phyloP scores from a whole-genome alignment of 2,888 invertebrate species.

The Noctua janthina region DNA sequence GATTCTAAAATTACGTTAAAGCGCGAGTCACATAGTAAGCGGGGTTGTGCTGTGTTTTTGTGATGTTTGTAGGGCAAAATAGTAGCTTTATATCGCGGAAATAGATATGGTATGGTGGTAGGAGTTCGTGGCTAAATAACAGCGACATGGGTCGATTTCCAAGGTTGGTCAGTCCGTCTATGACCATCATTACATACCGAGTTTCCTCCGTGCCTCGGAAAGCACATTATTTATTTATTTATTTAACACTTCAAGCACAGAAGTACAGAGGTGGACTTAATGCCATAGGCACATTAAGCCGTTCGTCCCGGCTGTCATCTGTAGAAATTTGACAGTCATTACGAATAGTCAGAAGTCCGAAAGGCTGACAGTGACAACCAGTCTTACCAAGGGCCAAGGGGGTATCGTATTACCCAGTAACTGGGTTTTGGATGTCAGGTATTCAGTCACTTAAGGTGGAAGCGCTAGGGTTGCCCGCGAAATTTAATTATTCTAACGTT shows the following conservation, averaged over 20 bases:
- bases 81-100: not conserved
- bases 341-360: not conserved
- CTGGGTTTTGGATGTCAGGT: too few species aligned
- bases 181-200: not conserved
- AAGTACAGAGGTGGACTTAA: too few species aligned
- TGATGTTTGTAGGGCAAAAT: not conserved
- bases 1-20: slow-evolving; percentile 48
- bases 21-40: slow-evolving; percentile 31
- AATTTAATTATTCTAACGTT: too few species aligned
- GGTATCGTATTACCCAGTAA: too few species aligned
- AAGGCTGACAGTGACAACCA: too few species aligned
- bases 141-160: not conserved
- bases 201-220: not conserved
- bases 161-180: not conserved
- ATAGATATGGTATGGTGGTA: not conserved
- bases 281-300: not conserved
- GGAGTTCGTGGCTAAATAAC: not conserved
- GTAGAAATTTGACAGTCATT: not conserved
- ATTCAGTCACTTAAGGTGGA: too few species aligned
- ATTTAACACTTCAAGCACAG: too few species aligned
- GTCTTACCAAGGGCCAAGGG: too few species aligned
- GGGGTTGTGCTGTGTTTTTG: not conserved
- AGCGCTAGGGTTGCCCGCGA: too few species aligned
- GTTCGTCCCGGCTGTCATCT: too few species aligned
- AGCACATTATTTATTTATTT: too few species aligned